Base-by-base conservation (phyloP, 2,113 vertebrate genomes). In the Choloepus hoffmanni region DNA sequence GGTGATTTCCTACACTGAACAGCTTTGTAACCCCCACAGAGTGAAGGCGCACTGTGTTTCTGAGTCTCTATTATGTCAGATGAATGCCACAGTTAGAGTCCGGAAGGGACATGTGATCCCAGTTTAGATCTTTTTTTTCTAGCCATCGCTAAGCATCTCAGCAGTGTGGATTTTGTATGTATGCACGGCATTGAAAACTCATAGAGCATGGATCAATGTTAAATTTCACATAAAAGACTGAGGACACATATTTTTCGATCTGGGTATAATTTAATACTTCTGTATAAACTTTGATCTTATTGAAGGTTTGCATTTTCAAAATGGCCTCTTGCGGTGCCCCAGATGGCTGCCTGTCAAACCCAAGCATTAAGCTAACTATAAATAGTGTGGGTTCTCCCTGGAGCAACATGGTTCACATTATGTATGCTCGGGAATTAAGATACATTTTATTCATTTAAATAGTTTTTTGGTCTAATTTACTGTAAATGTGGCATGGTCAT, bases 21-120 rank as follows among this genome's bases (percentile, higher is more conserved):
- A 97, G 95, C 96, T 97, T 96, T 97, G 94, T 77, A 97, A 98
- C 97, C 95, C 98, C 93, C 40, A 65, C 90, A 94, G 92, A 82
- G 95, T 67, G 60, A 86, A 95, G 96, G 70, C 89, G 40, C 53
- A 72, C 70, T 95, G 62, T 88, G 82, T 89, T 95, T 97, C 48
- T 72, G 97, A 96, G 92, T 85, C 96, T 96, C 94, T 96, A 91
- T 95, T 67, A 43, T 96, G 94, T 91, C 91, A 96, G 95, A 96
- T 30, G 97, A 98, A 96, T 97, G 95, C 63, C 58, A 95, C 97
- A 95, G 96, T 95, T 91, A 97, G 85, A 94, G 33, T 65, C 24
- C 92, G 55, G 33, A 86, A 86, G 96, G 93, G 97, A 95, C 95
- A 96, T 93, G 60, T 68, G 89, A 95, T 70, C 92, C 97, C 79